A percentile compares a stretch with the other conserved stretches of the same genome.
Conservation (phyloP, 2,888 invertebrate species). For the Capitulum mitella region DNA sequence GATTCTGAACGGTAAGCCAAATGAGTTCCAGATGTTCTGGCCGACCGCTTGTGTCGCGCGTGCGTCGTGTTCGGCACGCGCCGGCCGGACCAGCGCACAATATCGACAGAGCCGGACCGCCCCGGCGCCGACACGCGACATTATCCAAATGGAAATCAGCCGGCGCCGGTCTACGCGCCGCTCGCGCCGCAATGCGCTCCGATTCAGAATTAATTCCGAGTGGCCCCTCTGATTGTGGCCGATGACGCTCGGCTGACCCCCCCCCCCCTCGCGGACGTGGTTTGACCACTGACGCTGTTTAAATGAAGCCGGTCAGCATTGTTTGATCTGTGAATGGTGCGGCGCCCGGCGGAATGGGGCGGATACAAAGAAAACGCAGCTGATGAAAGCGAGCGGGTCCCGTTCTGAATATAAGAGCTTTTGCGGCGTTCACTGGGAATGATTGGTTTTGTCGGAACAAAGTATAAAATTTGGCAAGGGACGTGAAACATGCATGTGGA, state of each 20-base stretch:
- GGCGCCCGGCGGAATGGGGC: not conserved
- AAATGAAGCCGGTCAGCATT: not conserved
- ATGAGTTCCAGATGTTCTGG: too few species aligned
- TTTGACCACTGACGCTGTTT: not conserved
- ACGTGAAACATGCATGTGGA: too few species aligned
- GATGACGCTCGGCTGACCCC: not conserved
- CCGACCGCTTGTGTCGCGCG: too few species aligned
- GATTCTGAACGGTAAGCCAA: too few species aligned
- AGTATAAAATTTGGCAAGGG: too few species aligned
- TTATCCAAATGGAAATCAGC: slow-evolving; percentile 9
- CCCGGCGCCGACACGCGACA: not conserved
- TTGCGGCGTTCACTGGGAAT: too few species aligned
- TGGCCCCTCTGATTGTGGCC: not conserved
- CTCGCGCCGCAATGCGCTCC: not conserved
- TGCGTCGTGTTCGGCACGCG: not conserved
- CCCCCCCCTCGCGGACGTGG: not conserved
- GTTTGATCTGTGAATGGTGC: not conserved
- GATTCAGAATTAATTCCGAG: not conserved
- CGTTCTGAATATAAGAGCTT: too few species aligned
- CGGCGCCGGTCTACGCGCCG: not conserved
- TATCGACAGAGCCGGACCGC: not conserved
- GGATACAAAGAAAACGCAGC: not conserved
- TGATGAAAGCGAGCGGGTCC: too few species aligned
- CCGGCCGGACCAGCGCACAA: not conserved
- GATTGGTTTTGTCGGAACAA: too few species aligned